Percentiles rank a stretch among this genome's conserved stretches.
Conservation (phyloP, 2,797 vertebrate genomes). For the Tauraco hartlaubi region DNA sequence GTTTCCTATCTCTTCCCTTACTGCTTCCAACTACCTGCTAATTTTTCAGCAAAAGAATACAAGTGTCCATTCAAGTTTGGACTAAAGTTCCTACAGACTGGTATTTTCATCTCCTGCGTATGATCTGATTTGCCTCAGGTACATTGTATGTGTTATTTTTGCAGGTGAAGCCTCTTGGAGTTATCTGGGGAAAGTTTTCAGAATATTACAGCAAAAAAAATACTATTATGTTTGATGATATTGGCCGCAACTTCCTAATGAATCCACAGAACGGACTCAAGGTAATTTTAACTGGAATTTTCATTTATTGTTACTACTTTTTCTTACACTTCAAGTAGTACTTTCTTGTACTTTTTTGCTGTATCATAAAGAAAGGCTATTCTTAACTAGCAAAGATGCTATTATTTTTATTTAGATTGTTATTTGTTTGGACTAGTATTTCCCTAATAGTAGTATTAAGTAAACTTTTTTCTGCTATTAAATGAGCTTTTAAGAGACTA, state of each 20-base stretch:
- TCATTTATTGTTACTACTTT: not conserved
- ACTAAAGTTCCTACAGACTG: not conserved
- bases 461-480: not conserved
- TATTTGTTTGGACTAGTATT: not conserved
- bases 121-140: not conserved
- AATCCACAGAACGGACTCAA: slow-evolving; percentile 99
- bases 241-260: slow-evolving; percentile 99
- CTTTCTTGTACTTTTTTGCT: not conserved
- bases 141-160: not conserved
- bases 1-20: not conserved
- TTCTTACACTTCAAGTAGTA: not conserved
- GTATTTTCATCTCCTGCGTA: not conserved
- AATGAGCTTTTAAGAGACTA: not conserved
- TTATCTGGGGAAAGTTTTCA: slow-evolving; percentile 98
- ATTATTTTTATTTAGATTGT: not conserved
- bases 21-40: not conserved
- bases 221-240: slow-evolving; percentile 99
- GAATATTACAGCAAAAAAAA: slow-evolving; percentile 97
- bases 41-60: not conserved
- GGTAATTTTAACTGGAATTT: slow-evolving; percentile 77
- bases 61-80: not conserved
- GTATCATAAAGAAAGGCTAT: not conserved
- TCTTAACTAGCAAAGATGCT: not conserved
- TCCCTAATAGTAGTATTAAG: not conserved
- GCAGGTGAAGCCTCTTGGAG: slow-evolving; percentile 97